phyloP scores from a whole-genome alignment of 2,888 invertebrate genomes.

The Plebejus melissa region DNA sequence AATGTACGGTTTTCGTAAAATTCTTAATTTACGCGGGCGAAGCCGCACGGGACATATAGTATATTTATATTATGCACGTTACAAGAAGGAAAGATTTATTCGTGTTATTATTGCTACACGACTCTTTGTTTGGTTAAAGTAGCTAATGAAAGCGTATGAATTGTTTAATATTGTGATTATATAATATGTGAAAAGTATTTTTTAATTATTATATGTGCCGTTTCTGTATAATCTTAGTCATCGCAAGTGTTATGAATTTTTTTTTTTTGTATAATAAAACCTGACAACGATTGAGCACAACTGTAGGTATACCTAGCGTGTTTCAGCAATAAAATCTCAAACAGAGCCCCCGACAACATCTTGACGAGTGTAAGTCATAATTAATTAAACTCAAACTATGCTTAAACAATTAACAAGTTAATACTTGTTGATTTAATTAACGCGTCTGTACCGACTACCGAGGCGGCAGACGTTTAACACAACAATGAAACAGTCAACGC shows the following conservation, averaged over 20 bases:
- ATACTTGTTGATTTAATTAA: slow-evolving; percentile 33
- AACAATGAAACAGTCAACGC: slow-evolving; percentile 32
- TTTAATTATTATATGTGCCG: neutral
- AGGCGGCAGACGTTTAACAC: slow-evolving; percentile 32
- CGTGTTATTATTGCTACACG: neutral
- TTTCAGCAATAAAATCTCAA: neutral
- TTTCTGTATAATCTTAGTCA: neutral
- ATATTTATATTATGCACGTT: neutral
- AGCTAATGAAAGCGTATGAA: neutral
- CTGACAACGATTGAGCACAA: neutral
- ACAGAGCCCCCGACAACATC: neutral
- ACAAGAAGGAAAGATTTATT: neutral
- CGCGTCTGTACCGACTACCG: slow-evolving; percentile 25
- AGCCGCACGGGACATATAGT: too few relatives aligned
- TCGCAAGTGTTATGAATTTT: neutral
- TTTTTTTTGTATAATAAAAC: neutral
- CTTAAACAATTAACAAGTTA: slow-evolving; percentile 17
- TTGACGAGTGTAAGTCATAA: neutral
- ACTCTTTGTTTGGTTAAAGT: neutral
- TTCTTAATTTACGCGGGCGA: too few relatives aligned
- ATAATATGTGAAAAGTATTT: too few relatives aligned
- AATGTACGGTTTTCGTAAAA: too few relatives aligned
- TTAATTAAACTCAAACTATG: slow-evolving; percentile 13
- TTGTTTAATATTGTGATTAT: too few relatives aligned
- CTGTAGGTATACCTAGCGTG: neutral